These are phyloP conservation scores for Tricholauxania praeusta DNA, from an alignment of 2,888 invertebrate species.

Conservation along the genomic window DNA sequence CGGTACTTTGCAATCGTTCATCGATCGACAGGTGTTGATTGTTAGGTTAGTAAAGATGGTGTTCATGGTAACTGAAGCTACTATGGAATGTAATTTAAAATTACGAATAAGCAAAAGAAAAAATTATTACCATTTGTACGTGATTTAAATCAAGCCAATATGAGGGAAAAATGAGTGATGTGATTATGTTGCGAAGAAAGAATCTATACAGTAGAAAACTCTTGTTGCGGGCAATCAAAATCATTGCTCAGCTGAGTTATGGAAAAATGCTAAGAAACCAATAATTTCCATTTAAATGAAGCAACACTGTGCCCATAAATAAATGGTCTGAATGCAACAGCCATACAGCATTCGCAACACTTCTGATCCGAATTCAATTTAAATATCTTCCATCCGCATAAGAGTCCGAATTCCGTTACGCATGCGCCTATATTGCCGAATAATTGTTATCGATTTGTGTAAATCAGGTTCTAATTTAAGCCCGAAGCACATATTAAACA, in stretches of 20 bases:
- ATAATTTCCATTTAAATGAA: no score
- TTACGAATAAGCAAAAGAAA: conserved; percentile 58
- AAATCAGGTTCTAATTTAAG: conserved; percentile 36
- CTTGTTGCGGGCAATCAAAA: no score
- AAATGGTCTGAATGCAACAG: no score
- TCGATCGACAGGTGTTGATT: conserved; percentile 63
- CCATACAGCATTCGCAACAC: no score
- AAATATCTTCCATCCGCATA: neutral
- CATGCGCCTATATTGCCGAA: conserved; percentile 29
- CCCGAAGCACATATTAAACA: neutral
- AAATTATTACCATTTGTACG: conserved; percentile 66
- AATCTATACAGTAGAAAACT: no score
- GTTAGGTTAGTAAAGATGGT: conserved; percentile 43
- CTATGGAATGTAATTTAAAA: conserved; percentile 35
- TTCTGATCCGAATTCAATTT: no score
- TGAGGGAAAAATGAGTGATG: conserved; percentile 23
- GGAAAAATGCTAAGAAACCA: no score
- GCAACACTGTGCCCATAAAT: no score
- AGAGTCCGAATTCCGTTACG: conserved; percentile 33
- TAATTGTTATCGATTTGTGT: conserved; percentile 34
- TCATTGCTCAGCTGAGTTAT: no score
- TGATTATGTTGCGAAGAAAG: no score
- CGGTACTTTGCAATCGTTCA: conserved; percentile 30
- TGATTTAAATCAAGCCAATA: conserved; percentile 59
- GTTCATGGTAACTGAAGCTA: neutral